Base-by-base conservation (phyloP, 1,140 invertebrate genomes). In the Drosophila chauvacae region DNA sequence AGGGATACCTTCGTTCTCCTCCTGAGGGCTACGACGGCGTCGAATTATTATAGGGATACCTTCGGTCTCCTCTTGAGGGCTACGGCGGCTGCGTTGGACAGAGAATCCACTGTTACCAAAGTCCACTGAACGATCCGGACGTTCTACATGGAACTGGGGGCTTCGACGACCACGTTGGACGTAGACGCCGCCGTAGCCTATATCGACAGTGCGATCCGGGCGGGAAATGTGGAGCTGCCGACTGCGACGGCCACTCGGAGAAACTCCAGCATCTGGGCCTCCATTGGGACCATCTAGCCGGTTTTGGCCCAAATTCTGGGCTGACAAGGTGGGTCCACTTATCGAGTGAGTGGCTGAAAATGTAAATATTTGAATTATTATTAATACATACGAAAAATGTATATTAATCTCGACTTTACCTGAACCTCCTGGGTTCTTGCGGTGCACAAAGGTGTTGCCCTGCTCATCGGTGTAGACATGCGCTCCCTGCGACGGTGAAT, bases 401-500 rank as follows among this genome's bases (percentile, higher is more conserved):
- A 14, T 3, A 7, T n/a, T 39, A 18, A 13, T 2, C 7, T 37
- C 14, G 10, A 28, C 7, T 48, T n/a, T 57, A 66, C 79, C 68
- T 69, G 47, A 35, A 28, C 57, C 48, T 1, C 60, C 58, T 10
- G 42, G 10, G 5, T 63, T 78, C 16, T 65, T 79, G n/a, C 58
- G 55, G 42, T 86, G 50, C 1, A 72, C 71, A 63, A 33, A 86
- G 0, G 80, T 80, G 23, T 65, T 86, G 13, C 83, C 82, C 23
- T 20, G 26, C 4, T 68, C 83, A 53, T 86, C 83, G 3, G 63
- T 82, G 44, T 63, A 86, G 14, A 51, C 35, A 50, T 87, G 83
- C 28, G 48, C 20, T 9, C 82, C 82, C 2, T 18, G 42, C 1
- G 47, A 41, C 0, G 64, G 35, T 6, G 58, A 42, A 13, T 85